Evolutionary conservation across 2,888 invertebrate species (phyloP), one percentile per base, ranked within the genome.

Genomic region (Lypha dubia): DNA sequence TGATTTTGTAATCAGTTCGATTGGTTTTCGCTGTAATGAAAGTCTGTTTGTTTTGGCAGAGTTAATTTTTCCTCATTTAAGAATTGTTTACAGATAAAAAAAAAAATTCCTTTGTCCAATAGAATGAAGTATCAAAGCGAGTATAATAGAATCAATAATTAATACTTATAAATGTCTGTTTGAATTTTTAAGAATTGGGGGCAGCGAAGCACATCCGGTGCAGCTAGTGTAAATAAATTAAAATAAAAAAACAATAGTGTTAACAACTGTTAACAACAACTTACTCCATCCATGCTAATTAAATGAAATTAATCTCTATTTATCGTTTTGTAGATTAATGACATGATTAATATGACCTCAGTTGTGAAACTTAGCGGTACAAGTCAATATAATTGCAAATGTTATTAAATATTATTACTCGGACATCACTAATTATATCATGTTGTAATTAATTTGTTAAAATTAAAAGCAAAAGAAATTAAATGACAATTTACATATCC

Each of bases 401-500:
- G 24, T 68, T 17, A 60, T 58, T 58, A 35, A 46, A 20, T 7
- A 32, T 65, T 15, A 56, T 46, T n/a, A n/a, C n/a, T 15, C 8
- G 15, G 0, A 15, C 38, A 22, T 75, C 4, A 17, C 17, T 46
- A 60, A 68, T 65, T 22, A 28, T 49, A 24, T 67, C 38, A 35
- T 49, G 9, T 17, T 44, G 22, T 1, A n/a, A 9, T 22, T 6
- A 20, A 49, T n/a, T 65, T 65, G 5, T 58, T 28, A 20, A 24
- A 17, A 38, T 35, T 15, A 38, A 51, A 38, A 13, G 4, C 38
- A 49, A 68, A 28, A 58, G 24, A 58, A 17, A 58, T 24, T 46
- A 41, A 60, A 60, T 24, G n/a, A 0, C 24, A 46, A 67, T 76
- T 76, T 28, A 41, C 28, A 60, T 68, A 60, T 62, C 68, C 77